Evolutionary conservation across 1,140 invertebrate species (phyloP), one percentile per base, ranked within the genome.

Genomic region (Mamestra configurata): DNA sequence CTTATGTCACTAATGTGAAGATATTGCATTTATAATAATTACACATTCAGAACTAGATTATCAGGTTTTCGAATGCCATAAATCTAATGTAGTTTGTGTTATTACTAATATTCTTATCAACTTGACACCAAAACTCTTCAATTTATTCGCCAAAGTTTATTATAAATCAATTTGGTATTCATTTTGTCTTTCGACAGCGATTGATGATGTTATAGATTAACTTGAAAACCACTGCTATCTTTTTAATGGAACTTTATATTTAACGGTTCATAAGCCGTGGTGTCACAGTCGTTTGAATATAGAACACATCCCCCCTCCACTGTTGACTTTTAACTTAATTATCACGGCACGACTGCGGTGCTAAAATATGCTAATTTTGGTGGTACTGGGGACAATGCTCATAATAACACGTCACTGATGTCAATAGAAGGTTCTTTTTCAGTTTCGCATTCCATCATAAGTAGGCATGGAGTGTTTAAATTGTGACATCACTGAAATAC

Each of bases 371-470:
- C 15, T 77, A 49, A 49, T 40, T 64, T 20, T 35, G 8, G 15
- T 64, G 13, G 55, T 20, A 64, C 57, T 51, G 37, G 59, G 57
- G 24, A 37, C 51, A 22, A 68, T 59, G 24, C 51, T 71, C 59
- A 40, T 78, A 73, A 66, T 82, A 75, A 79, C 77, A 82, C 70
- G 49, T 55, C 27, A 66, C 64, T 40, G 70, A 20, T 15, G 18
- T 51, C 35, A 77, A 64, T 22, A n/a, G 53, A 83, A 77, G 51
- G 59, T 49, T 51, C 73, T 77, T 64, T 64, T n/a, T 43, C 10
- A 13, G n/a, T 27, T 66, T 64, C 24, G 18, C 57, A 77, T 64
- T 77, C 73, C 73, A 64, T 49, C 15, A 4, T 35, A 59, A 7
- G n/a, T 27, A 15, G 37, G 24, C 13, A 18, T 71, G 8, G 22